These are phyloP conservation scores for Drosophila diplacantha DNA, from an alignment of 2,888 invertebrate species.

Conservation along the genomic window DNA sequence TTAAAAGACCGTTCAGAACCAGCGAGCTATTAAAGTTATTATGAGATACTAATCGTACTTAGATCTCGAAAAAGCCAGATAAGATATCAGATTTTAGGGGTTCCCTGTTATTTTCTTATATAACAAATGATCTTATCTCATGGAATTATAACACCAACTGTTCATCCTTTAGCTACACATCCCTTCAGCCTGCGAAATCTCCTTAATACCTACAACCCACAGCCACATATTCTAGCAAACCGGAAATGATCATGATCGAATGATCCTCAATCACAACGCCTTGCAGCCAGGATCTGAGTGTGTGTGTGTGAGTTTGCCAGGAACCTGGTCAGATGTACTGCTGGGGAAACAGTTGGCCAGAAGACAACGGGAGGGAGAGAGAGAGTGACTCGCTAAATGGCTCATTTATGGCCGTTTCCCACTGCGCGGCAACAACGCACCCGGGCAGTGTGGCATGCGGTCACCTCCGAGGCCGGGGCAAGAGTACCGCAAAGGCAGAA, in stretches of 20 bases:
- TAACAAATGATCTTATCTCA: not conserved
- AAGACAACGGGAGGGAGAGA: conserved; percentile 29
- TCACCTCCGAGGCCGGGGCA: conserved; percentile 37
- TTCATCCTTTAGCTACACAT: not conserved
- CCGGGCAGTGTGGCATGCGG: conserved; percentile 67
- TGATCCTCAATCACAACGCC: conserved; percentile 38
- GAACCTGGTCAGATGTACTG: conserved; percentile 34
- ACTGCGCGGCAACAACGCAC: conserved; percentile 50
- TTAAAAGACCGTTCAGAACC: no score
- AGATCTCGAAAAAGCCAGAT: not conserved
- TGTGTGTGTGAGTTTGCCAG: not conserved
- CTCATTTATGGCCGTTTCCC: conserved; percentile 68
- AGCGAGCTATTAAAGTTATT: no score
- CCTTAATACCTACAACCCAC: not conserved
- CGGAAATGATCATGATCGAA: conserved; percentile 30
- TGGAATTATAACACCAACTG: not conserved
- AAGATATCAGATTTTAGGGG: not conserved
- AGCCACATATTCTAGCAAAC: conserved; percentile 18
- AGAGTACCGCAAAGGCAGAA: conserved; percentile 60
- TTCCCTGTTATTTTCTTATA: not conserved
- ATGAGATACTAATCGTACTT: not conserved
- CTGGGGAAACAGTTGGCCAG: conserved; percentile 49
- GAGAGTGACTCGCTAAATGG: conserved; percentile 71
- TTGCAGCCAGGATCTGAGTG: conserved; percentile 11
- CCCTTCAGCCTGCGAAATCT: not conserved